These are phyloP conservation scores for Actinia equina DNA, from an alignment of 64 coral and sea anemone species.

Conservation along the genomic window DNA sequence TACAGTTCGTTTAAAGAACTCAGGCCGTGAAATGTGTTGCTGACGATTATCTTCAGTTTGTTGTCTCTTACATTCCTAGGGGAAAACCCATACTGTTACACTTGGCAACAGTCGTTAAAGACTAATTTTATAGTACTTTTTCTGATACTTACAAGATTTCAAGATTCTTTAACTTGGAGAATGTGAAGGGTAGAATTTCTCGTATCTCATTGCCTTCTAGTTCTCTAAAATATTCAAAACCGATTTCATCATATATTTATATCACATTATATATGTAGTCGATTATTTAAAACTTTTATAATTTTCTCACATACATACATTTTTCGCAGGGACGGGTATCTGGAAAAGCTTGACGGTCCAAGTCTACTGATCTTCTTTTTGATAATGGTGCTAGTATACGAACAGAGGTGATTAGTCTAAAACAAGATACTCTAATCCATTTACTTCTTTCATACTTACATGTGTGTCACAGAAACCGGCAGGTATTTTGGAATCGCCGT, in stretches of 20 bases:
- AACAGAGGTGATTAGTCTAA: background rate
- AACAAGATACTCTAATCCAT: constrained; percentile 4
- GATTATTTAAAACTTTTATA: too few species aligned
- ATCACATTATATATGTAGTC: too few species aligned
- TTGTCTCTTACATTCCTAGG: background rate
- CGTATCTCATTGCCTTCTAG: constrained; percentile 54
- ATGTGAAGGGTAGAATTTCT: constrained; percentile 55
- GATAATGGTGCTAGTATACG: constrained; percentile 18
- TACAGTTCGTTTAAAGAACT: background rate
- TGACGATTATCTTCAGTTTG: background rate
- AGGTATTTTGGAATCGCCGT: constrained; percentile 62
- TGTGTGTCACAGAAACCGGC: constrained; percentile 38
- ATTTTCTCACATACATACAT: constrained; percentile 55
- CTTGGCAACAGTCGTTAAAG: background rate
- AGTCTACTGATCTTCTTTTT: constrained; percentile 49
- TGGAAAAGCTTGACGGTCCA: constrained; percentile 54
- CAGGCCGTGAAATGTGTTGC: constrained; percentile 24
- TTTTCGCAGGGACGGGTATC: constrained; percentile 42
- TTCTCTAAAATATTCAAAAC: constrained; percentile 31
- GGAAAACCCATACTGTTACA: background rate
- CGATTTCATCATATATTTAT: background rate
- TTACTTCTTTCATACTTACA: constrained; percentile 49
- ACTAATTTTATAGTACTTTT: too few species aligned
- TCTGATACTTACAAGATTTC: constrained; percentile 52
- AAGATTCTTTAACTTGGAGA: constrained; percentile 38